A percentile compares a stretch with the other conserved stretches of the same genome.
These are phyloP conservation scores for Vanacampus margaritifer DNA, from an alignment of 2,113 vertebrate species.

Conservation along the genomic window DNA sequence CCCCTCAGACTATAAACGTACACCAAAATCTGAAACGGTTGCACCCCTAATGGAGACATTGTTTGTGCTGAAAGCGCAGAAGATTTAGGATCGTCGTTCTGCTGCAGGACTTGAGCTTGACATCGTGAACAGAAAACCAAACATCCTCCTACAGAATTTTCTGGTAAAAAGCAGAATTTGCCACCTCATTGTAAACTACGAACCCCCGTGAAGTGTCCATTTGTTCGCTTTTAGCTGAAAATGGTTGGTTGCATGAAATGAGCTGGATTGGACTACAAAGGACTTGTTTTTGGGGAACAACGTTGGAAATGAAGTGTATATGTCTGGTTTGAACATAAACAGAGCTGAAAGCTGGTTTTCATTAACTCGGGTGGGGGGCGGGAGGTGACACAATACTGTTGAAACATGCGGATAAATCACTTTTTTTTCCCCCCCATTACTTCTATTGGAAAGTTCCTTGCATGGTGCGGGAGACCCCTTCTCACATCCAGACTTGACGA, in stretches of 20 bases:
- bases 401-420: not conserved
- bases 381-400: slow-evolving; percentile 4
- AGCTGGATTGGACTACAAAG: not conserved
- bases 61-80: too few species aligned
- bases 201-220: not conserved
- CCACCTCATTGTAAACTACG: not conserved
- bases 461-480: not conserved
- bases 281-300: not conserved
- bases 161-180: too few species aligned
- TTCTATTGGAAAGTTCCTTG: not conserved
- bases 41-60: too few species aligned
- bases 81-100: too few species aligned
- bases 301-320: slow-evolving; percentile 4
- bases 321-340: slow-evolving; percentile 4
- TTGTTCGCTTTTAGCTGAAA: not conserved
- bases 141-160: too few species aligned
- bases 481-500: not conserved
- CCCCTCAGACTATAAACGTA: too few species aligned
- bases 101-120: too few species aligned
- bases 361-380: not conserved
- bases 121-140: too few species aligned
- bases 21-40: too few species aligned
- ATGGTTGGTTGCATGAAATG: not conserved
- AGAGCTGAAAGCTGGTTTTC: slow-evolving; percentile 4
- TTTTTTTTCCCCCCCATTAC: not conserved